phyloP scores from a whole-genome alignment of 2,888 invertebrate species.

The Rhodophaea formosa region DNA sequence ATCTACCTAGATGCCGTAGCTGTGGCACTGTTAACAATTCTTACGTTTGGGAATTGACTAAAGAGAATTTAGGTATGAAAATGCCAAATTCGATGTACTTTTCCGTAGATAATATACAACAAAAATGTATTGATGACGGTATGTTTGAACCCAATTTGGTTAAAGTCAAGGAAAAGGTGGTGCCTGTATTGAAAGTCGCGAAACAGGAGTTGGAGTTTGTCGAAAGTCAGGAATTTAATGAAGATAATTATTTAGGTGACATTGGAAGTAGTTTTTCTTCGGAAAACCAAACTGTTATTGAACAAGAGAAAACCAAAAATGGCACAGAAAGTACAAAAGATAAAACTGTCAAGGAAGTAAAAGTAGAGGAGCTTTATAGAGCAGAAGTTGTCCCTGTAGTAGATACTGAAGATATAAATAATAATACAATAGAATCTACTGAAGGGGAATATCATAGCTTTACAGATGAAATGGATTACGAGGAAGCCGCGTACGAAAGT shows the following conservation, averaged over 20 bases:
- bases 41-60: conserved; percentile 47
- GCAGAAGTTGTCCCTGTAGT: conserved; percentile 38
- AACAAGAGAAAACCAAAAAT: conserved; percentile 30
- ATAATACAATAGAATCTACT: conserved; percentile 43
- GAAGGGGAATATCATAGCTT: conserved; percentile 77
- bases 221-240: conserved; percentile 70
- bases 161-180: conserved; percentile 45
- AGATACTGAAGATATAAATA: conserved; percentile 35
- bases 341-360: conserved; percentile 15
- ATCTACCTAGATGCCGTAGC: conserved; percentile 62
- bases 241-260: conserved; percentile 67
- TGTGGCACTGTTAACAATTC: conserved; percentile 51
- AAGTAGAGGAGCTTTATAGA: conserved; percentile 30
- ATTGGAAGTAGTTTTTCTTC: conserved; percentile 57
- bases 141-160: conserved; percentile 36
- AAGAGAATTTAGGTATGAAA: conserved; percentile 34
- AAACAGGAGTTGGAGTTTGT: conserved; percentile 55
- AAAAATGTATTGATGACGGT: conserved; percentile 45
- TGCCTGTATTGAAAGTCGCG: conserved; percentile 51
- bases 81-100: conserved; percentile 39
- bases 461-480: conserved; percentile 60
- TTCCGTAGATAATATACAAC: conserved; percentile 59
- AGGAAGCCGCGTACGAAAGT: conserved; percentile 62
- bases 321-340: conserved; percentile 22
- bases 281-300: conserved; percentile 55